A percentile compares a stretch with the other conserved stretches of the same genome.
Evolutionary conservation across 2,888 invertebrate genomes (phyloP).

Genomic region (Himalopsyche japonica): DNA sequence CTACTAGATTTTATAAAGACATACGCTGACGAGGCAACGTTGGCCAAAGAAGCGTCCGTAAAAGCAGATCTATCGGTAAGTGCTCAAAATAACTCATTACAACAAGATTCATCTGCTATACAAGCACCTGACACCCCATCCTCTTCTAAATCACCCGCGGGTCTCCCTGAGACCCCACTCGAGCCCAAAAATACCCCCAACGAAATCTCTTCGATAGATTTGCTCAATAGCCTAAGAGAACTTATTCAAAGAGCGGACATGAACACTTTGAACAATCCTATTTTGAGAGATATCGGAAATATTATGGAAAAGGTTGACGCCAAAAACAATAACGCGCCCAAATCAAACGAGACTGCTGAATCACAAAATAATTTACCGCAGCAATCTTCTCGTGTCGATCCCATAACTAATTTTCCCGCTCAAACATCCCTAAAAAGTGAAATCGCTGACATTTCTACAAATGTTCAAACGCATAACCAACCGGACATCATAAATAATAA

Average conservation of each 20-base stretch:
- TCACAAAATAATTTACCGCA: slow-evolving; percentile 37
- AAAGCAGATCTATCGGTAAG: slow-evolving; percentile 40
- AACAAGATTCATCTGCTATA: slow-evolving; percentile 8
- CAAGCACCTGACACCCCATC: slow-evolving; percentile 26
- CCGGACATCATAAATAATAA: neutral
- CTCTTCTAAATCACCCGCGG: slow-evolving; percentile 19
- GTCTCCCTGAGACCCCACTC: too few relatives aligned
- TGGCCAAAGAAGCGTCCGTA: slow-evolving; percentile 36
- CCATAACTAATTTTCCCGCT: neutral
- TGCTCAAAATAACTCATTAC: slow-evolving; percentile 19
- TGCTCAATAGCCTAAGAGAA: slow-evolving; percentile 26
- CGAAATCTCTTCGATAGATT: neutral
- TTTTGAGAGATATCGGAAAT: slow-evolving; percentile 48
- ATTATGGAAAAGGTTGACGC: slow-evolving; percentile 47
- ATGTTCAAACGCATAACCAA: neutral
- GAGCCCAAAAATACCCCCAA: neutral
- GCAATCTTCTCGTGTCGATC: neutral
- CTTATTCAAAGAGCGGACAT: slow-evolving; percentile 28
- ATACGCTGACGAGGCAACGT: slow-evolving; percentile 36
- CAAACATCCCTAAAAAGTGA: neutral
- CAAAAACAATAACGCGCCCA: slow-evolving; percentile 20
- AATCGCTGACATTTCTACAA: neutral
- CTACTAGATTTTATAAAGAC: slow-evolving; percentile 34
- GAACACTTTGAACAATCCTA: slow-evolving; percentile 11
- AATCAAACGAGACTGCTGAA: slow-evolving; percentile 22